Base-by-base conservation (phyloP, 2,797 vertebrate genomes). In the Acanthiza pusilla region DNA sequence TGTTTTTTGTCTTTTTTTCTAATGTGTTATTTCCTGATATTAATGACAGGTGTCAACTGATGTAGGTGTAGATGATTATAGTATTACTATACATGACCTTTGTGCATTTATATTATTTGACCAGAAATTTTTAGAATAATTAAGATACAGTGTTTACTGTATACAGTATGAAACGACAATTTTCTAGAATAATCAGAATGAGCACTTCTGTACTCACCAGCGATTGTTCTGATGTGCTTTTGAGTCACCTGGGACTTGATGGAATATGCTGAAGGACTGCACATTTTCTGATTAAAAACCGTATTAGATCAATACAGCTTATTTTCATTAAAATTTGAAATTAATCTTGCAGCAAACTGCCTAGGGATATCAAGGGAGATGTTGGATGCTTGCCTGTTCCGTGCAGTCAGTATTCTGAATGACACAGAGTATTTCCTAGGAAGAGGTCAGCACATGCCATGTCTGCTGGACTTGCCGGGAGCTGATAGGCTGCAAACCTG, bases 301-400 rank as follows among this genome's bases (percentile, higher is more conserved):
- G 11, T 29, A 40, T 78, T 61, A 85, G n/a, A 71, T 75, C 14
- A 55, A 85, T 93, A 62, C 18, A 5, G 11, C 32, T 91, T 82
- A 62, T 83, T 88, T 94, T 55, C 85, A 71, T 78, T 77, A 93
- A 94, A 93, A 91, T 13, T 80, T 61, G 73, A 96, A 97, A 94
- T 89, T 78, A 93, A 62, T 74, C 48, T 93, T 80, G 22, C 43
- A 63, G 26, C 12, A 85, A 89, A 74, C 27, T 43, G 25, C 25
- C 54, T 82, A 60, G 55, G 65, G 62, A 71, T 13, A 34, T 48
- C 25, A 54, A 67, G 40, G 34, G 26, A 92, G 54, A 32, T 7
- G 51, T 50, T 63, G 50, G 62, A 21, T 34, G 18, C 57, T 95
- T 88, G 11, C 11, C 30, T 91, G 77, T 96, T 58, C 25, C 27